These are phyloP conservation scores for Habropoda laboriosa DNA, from an alignment of 1,140 invertebrate species.

Conservation along the genomic window DNA sequence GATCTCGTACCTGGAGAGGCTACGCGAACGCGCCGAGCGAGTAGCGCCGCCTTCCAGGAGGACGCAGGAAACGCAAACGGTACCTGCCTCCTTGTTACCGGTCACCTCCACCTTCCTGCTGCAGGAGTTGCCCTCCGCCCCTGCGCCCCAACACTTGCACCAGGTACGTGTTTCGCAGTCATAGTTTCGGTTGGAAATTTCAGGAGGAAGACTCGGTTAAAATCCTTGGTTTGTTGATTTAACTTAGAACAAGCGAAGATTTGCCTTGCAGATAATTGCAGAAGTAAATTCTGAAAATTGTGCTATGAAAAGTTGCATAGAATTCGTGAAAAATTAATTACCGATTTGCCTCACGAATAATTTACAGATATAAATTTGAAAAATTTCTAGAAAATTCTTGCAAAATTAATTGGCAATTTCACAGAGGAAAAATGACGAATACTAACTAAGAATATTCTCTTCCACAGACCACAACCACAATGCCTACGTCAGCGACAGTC, in stretches of 20 bases:
- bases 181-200: too few species aligned
- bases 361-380: too few species aligned
- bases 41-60: conserved; percentile 74
- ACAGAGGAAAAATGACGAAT: background rate
- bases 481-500: conserved; percentile 63
- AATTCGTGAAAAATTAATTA: too few species aligned
- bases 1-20: conserved; percentile 75
- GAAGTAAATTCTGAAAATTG: too few species aligned
- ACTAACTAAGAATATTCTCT: too few species aligned
- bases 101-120: conserved; percentile 73
- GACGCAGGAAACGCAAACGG: conserved; percentile 79
- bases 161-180: conserved; percentile 66
- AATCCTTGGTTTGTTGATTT: background rate
- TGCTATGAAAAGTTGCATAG: too few species aligned
- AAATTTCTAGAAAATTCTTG: too few species aligned
- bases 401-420: too few species aligned
- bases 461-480: conserved; percentile 53
- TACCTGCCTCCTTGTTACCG: conserved; percentile 76
- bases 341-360: too few species aligned
- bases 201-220: too few species aligned
- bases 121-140: conserved; percentile 75
- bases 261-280: too few species aligned
- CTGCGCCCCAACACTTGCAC: conserved; percentile 74
- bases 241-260: too few species aligned
- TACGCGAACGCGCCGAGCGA: conserved; percentile 76